Base-by-base conservation (phyloP, 2,888 invertebrate species). In the Antheraea yamamai region DNA sequence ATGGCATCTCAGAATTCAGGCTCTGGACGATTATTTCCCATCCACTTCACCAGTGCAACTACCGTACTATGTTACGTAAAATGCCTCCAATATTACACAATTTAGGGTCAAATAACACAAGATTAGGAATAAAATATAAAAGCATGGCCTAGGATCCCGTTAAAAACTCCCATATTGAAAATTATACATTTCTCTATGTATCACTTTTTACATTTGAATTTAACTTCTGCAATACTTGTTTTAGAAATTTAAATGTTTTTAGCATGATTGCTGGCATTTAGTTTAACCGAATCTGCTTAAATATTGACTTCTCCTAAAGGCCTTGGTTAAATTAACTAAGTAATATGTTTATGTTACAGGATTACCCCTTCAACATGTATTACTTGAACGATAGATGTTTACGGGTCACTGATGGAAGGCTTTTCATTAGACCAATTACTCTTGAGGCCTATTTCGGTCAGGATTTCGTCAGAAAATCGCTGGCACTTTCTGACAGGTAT, bases 351-450 rank as follows among this genome's bases (percentile, higher is more conserved):
- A 74, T 73, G 72, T 84, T 84, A 1, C 83, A 97, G 97, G 97
- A 97, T 85, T 96, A 95, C 83, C 96, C 97, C 73, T 97, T 97
- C 90, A 96, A 96, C 77, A 91, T 96, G 35, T 97, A 70, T 39
- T 39, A 97, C 81, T 88, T 95, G 72, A 95, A 96, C 83, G 95
- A 95, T 72, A 87, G 93, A 4, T 94, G 95, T 75, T 95, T 96
- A 58, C 90, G 96, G 0, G 92, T 95, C 0, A 82, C 83, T 2
- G 92, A 96, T 75, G 96, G 96, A 0, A 89, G 88, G 10, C 89
- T 97, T 20, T 87, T 89, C 79, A 96, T 97, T 75, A 96, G 92
- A 76, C 97, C 97, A 0, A 91, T 94, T 0, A 91, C 91, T 0
- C 84, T 96, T 71, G 96, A 96, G 76, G 91, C 95, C 0, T 92